Evolutionary conservation across 1,140 invertebrate species (phyloP).

Genomic region (Tetranychus cinnabarinus): DNA sequence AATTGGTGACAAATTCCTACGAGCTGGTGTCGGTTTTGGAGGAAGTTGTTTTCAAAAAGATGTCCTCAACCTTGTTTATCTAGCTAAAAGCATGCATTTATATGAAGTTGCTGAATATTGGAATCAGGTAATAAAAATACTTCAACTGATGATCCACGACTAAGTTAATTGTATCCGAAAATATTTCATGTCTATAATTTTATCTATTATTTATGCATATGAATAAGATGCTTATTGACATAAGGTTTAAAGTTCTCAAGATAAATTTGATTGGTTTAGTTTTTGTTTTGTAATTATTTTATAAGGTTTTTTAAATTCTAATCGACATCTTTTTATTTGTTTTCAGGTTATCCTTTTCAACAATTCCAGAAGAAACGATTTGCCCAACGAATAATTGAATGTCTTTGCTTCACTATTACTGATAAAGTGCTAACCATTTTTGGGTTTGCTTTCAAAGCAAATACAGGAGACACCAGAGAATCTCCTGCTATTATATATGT

Average conservation of each 20-base stretch:
- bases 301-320: too few species aligned
- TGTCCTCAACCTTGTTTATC: slow-evolving; percentile 89
- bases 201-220: too few species aligned
- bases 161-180: not conserved
- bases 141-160: too few species aligned
- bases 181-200: not conserved
- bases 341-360: slow-evolving; percentile 83
- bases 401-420: slow-evolving; percentile 85
- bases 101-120: slow-evolving; percentile 90
- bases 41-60: slow-evolving; percentile 99
- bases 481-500: slow-evolving; percentile 76
- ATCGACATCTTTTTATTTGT: too few species aligned
- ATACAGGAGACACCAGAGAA: slow-evolving; percentile 92
- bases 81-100: slow-evolving; percentile 84
- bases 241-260: too few species aligned
- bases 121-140: slow-evolving; percentile 47
- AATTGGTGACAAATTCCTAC: slow-evolving; percentile 90
- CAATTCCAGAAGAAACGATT: slow-evolving; percentile 88
- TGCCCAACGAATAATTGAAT: slow-evolving; percentile 70
- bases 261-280: too few species aligned
- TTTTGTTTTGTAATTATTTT: too few species aligned
- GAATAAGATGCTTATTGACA: too few species aligned
- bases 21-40: slow-evolving; percentile 90
- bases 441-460: slow-evolving; percentile 98
- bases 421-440: slow-evolving; percentile 84